phyloP scores from a whole-genome alignment of 1,140 invertebrate genomes.

The Pogonomyrmex barbatus region DNA sequence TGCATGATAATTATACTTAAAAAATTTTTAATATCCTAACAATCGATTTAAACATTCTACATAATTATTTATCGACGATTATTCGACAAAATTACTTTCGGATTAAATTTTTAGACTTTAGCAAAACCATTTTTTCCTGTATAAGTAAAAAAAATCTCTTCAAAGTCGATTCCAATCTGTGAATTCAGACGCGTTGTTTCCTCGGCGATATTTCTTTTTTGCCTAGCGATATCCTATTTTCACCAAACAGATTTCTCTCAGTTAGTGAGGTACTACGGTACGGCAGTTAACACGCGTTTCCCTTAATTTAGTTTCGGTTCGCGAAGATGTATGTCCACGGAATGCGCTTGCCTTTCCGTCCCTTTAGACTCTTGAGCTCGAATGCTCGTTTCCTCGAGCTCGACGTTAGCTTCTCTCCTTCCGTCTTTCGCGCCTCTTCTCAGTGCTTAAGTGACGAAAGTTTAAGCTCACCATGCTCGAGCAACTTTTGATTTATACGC shows the following conservation, averaged over 20 bases:
- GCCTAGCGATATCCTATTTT: neutral
- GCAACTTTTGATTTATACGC: constrained; percentile 71
- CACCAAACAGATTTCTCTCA: constrained; percentile 23
- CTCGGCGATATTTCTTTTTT: neutral
- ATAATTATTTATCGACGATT: no score
- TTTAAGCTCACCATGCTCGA: constrained; percentile 38
- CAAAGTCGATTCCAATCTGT: neutral
- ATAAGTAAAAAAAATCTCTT: neutral
- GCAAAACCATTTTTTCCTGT: no score
- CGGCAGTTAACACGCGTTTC: constrained; percentile 50
- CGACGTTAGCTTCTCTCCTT: constrained; percentile 1
- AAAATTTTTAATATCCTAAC: no score
- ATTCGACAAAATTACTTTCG: no score
- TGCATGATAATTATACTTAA: no score
- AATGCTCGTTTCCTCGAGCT: neutral
- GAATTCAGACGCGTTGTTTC: neutral
- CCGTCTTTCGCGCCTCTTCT: neutral
- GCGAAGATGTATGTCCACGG: constrained; percentile 3
- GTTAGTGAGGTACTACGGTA: neutral
- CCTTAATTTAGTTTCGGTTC: constrained; percentile 37
- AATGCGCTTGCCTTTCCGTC: neutral
- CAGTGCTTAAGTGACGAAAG: constrained; percentile 49
- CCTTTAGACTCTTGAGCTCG: neutral
- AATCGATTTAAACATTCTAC: no score
- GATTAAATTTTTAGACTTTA: no score